phyloP scores from a whole-genome alignment of 2,888 invertebrate genomes.

The Linyphia triangularis region DNA sequence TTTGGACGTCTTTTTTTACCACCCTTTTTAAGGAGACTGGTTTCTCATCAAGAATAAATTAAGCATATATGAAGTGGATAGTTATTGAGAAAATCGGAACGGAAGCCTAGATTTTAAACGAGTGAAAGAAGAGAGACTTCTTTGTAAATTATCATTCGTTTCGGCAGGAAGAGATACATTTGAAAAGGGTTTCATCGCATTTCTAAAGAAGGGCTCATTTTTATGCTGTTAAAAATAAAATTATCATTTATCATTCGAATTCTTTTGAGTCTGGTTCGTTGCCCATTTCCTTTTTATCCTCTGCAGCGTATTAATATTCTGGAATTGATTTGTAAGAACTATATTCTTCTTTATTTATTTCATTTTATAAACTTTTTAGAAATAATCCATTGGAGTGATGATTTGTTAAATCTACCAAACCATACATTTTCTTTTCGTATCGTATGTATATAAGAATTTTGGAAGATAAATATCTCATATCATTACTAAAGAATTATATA shows the following conservation, averaged over 20 bases:
- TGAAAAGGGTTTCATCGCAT: not conserved
- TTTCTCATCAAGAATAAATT: constrained; percentile 67
- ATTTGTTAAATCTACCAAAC: too few relatives aligned
- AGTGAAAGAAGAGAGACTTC: not conserved
- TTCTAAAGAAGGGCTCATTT: not conserved
- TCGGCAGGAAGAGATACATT: not conserved
- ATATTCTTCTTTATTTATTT: too few relatives aligned
- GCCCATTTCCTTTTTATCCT: too few relatives aligned
- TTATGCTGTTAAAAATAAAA: not conserved
- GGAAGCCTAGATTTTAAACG: constrained; percentile 28
- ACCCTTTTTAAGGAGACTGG: not conserved
- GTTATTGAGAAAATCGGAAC: constrained; percentile 4
- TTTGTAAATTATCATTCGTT: not conserved
- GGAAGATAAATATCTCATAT: too few relatives aligned
- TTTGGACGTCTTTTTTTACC: constrained; percentile 37
- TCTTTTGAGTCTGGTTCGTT: not conserved
- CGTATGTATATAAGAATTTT: too few relatives aligned
- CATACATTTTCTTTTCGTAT: too few relatives aligned
- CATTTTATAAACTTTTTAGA: too few relatives aligned
- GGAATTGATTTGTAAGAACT: too few relatives aligned
- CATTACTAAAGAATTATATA: too few relatives aligned
- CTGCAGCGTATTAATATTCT: too few relatives aligned
- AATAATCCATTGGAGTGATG: too few relatives aligned
- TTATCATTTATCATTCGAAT: not conserved
- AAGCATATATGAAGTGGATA: constrained; percentile 51